Evolutionary conservation across 2,113 vertebrate genomes (phyloP), one percentile per base, ranked within the genome.

Genomic region (Formicarius rufipectus): DNA sequence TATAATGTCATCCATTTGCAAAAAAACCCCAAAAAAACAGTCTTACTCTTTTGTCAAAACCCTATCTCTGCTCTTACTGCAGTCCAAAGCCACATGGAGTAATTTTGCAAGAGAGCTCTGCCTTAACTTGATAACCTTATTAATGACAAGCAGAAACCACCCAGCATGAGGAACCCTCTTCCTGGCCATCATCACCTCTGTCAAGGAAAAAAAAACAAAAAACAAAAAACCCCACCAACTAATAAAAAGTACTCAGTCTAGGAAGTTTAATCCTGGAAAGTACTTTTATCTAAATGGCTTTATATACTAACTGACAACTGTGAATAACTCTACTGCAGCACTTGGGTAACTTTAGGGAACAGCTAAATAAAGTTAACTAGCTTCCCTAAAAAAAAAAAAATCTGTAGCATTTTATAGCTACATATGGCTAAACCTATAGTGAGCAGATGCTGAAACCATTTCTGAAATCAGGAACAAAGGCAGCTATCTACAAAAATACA

Each of bases 381-480:
- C 14, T 88, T 85, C 83, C 42, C 84, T 47, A 73, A 45, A 53
- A 50, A 64, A 55, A 24, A 4, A 21, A 28, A 12, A 12, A 39
- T 28, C 49, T 90, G 49, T 27, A 76, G 21, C 37, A 49, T 69
- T 94, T 92, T 39, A 23, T n/a, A 92, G 80, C 33, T 35, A 44
- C 4, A 55, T 5, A 23, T 19, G 22, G 49, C 56, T 89, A 87
- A 87, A 87, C 44, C 40, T 44, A 67, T 6, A 56, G 24, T 1
- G 4, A 95, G 28, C 33, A 67, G 47, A 84, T 40, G 21, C 30
- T 33, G 53, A 76, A 92, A 63, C 39, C 37, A 35, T 33, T 71
- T 66, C 49, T 84, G 49, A 92, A 97, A 81, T 25, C 90, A 74
- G 52, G 78, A 93, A 93, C 47, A 67, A 74, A 87, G 37, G 24